phyloP scores from a whole-genome alignment of 2,113 vertebrate species.

The Beaufortia kweichowensis region DNA sequence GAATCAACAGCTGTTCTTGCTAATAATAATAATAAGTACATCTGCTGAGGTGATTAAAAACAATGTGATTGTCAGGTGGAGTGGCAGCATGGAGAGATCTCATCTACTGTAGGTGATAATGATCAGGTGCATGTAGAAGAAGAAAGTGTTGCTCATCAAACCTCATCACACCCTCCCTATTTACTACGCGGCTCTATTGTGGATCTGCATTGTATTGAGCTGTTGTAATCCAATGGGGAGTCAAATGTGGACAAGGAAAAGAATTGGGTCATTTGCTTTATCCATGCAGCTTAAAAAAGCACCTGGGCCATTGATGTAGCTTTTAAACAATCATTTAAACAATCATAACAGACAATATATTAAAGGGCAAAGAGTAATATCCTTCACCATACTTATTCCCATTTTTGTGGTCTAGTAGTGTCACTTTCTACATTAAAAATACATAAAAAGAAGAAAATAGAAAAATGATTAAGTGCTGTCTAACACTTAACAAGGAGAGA shows the following conservation, averaged over 20 bases:
- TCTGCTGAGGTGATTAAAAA: constrained; percentile 56
- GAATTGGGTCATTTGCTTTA: constrained; percentile 17
- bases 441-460: not conserved
- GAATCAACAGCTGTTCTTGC: constrained; percentile 4
- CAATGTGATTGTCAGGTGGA: constrained; percentile 50
- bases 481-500: constrained; percentile 27
- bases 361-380: constrained; percentile 15
- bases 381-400: not conserved
- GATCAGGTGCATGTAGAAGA: constrained; percentile 58
- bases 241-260: constrained; percentile 33
- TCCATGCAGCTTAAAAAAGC: constrained; percentile 31
- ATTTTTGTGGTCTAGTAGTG: not conserved
- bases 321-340: too few species aligned
- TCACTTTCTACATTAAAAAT: not conserved
- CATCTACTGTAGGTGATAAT: constrained; percentile 61
- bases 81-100: constrained; percentile 50
- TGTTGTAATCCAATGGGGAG: constrained; percentile 44
- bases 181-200: constrained; percentile 53
- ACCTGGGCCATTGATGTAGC: too few species aligned
- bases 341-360: not conserved
- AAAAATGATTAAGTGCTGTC: not conserved
- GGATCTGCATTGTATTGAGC: constrained; percentile 60
- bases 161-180: constrained; percentile 40
- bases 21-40: constrained; percentile 40
- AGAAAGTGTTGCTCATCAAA: constrained; percentile 41